phyloP scores from a whole-genome alignment of 1,140 invertebrate species.

The Phthorimaea operculella region DNA sequence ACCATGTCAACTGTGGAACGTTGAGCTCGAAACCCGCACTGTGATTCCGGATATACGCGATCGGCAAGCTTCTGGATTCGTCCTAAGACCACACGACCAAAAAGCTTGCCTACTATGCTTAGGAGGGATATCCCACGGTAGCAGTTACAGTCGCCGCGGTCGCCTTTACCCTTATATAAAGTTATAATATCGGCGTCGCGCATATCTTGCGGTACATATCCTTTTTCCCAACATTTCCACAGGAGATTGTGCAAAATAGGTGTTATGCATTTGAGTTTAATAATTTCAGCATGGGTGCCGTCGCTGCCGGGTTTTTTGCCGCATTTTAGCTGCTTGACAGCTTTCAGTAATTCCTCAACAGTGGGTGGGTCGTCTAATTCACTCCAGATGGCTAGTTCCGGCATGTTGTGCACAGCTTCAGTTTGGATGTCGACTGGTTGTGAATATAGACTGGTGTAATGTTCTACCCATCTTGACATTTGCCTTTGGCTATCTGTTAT shows the following conservation, averaged over 20 bases:
- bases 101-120: slow-evolving; percentile 1
- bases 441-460: slow-evolving; percentile 15
- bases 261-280: slow-evolving; percentile 9
- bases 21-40: slow-evolving; percentile 2
- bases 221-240: slow-evolving; percentile 12
- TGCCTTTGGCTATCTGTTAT: slow-evolving; percentile 12
- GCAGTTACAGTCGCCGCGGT: slow-evolving; percentile 11
- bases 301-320: slow-evolving; percentile 13
- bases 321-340: slow-evolving; percentile 12
- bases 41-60: not conserved
- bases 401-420: slow-evolving; percentile 3
- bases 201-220: slow-evolving; percentile 14
- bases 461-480: slow-evolving; percentile 13
- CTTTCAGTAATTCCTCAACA: slow-evolving; percentile 6
- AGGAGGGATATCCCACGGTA: not conserved
- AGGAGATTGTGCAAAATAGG: slow-evolving; percentile 12
- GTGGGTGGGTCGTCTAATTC: slow-evolving; percentile 15
- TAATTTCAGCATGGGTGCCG: slow-evolving; percentile 8
- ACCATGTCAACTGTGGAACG: slow-evolving; percentile 4
- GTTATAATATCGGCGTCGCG: slow-evolving; percentile 14
- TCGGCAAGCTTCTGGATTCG: not conserved
- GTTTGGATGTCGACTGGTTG: slow-evolving; percentile 6
- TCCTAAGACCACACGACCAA: not conserved
- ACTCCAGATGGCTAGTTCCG: slow-evolving; percentile 5
- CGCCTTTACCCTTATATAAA: slow-evolving; percentile 16